Conservation (phyloP, 2,797 vertebrate species). For the Brachyalestes nurse region DNA sequence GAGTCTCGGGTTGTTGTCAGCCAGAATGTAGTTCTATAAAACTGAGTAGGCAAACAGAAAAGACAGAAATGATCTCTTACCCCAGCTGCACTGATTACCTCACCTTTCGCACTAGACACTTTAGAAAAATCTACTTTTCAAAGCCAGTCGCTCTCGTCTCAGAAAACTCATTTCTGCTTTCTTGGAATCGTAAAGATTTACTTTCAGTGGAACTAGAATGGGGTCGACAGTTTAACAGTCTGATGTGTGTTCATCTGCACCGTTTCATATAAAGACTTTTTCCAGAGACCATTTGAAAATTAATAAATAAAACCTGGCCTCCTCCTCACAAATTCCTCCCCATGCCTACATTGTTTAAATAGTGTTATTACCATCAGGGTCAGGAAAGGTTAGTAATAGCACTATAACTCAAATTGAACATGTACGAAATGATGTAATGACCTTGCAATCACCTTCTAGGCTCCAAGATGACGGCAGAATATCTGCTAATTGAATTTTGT, state of each 20-base stretch:
- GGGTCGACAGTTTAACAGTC: constrained; percentile 21
- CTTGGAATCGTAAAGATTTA: constrained; percentile 5
- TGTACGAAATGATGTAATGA: constrained; percentile 67
- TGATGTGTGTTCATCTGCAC: constrained; percentile 8
- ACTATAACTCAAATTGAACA: constrained; percentile 70
- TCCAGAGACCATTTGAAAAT: constrained; percentile 13
- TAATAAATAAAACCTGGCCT: background rate
- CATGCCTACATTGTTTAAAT: constrained; percentile 40
- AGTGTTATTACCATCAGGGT: constrained; percentile 61
- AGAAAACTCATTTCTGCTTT: constrained; percentile 11
- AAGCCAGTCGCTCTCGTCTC: background rate
- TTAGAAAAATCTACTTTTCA: constrained; percentile 1
- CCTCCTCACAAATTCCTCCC: background rate
- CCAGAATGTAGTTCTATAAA: background rate
- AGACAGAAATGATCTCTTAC: background rate
- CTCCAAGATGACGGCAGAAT: constrained; percentile 25
- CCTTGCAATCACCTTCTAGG: constrained; percentile 55
- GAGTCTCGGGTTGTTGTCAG: background rate
- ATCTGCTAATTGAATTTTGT: constrained; percentile 45
- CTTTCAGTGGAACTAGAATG: background rate
- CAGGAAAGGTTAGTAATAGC: constrained; percentile 69
- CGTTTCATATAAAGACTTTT: constrained; percentile 16
- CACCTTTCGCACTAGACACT: background rate
- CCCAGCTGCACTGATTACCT: background rate
- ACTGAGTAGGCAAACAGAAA: background rate